A percentile compares a stretch with the other conserved stretches of the same genome.
Conservation (phyloP, 1,140 invertebrate species). For the Halotydeus destructor region DNA sequence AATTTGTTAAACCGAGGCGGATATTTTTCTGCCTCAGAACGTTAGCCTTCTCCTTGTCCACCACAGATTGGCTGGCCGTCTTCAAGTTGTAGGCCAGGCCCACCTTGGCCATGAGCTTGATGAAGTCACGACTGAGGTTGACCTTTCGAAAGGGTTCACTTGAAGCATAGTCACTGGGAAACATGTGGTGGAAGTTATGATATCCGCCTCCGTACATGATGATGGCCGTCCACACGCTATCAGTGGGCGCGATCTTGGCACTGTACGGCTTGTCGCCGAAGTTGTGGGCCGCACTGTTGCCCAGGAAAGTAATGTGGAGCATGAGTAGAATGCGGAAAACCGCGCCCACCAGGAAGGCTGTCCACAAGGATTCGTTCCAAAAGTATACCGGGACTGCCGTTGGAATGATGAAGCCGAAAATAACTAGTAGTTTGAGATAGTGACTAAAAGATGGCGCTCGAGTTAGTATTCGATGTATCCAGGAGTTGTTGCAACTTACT, state of each 20-base stretch:
- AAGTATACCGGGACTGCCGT: constrained; percentile 52
- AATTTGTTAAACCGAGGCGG: too few relatives aligned
- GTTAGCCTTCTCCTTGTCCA: too few relatives aligned
- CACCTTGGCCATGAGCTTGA: too few relatives aligned
- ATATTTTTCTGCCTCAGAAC: too few relatives aligned
- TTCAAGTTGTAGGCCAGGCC: too few relatives aligned
- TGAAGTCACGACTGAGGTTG: constrained; percentile 47
- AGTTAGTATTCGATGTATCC: too few relatives aligned
- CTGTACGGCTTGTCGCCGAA: constrained; percentile 81
- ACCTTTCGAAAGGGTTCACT: constrained; percentile 46
- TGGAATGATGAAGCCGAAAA: constrained; percentile 64
- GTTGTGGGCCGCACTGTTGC: constrained; percentile 81
- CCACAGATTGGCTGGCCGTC: too few relatives aligned
- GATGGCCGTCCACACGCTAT: constrained; percentile 45
- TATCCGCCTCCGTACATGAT: constrained; percentile 62
- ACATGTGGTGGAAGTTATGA: constrained; percentile 88
- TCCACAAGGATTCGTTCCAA: constrained; percentile 57
- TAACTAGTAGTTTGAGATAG: constrained; percentile 55
- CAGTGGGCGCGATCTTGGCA: constrained; percentile 41
- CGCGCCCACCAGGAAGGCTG: constrained; percentile 56
- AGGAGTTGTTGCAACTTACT: too few relatives aligned
- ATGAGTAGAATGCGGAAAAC: constrained; percentile 62
- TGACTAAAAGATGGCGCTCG: too few relatives aligned
- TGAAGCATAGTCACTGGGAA: constrained; percentile 81
- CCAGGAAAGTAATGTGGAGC: constrained; percentile 75